Conservation (phyloP, 2,113 vertebrate species). For the Dicerorhinus sumatrensis region DNA sequence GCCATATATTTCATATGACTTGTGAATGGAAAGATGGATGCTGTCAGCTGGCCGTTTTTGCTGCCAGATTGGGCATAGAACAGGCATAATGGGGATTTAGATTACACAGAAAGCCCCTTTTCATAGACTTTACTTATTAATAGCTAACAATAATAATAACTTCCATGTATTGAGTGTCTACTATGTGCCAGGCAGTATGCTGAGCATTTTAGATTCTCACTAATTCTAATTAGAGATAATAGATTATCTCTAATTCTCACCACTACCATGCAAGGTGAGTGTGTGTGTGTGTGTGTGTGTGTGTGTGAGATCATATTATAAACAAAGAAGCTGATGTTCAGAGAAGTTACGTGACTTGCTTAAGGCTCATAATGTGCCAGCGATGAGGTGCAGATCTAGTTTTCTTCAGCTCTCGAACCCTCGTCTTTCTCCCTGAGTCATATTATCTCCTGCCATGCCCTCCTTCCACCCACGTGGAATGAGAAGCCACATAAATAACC, state of each 20-base stretch:
- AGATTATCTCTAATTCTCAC: constrained; percentile 23
- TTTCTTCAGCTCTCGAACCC: background rate
- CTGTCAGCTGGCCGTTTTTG: constrained; percentile 52
- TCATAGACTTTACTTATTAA: constrained; percentile 52
- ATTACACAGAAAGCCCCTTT: constrained; percentile 66
- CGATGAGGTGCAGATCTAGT: background rate
- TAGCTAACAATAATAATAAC: constrained; percentile 42
- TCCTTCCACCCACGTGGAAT: background rate
- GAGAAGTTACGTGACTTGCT: background rate
- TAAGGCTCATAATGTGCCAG: background rate
- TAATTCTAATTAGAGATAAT: too few species aligned
- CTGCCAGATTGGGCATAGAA: constrained; percentile 51
- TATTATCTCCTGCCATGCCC: background rate
- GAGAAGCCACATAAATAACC: background rate
- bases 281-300: background rate
- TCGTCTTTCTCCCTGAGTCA: background rate
- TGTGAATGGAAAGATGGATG: constrained; percentile 74
- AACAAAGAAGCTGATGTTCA: background rate
- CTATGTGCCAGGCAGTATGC: background rate
- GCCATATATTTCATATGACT: constrained; percentile 71
- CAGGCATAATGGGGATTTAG: constrained; percentile 29
- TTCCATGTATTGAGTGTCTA: background rate
- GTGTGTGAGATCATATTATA: background rate
- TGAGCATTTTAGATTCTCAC: constrained; percentile 48
- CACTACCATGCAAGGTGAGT: background rate